Base-by-base conservation (phyloP, 1,140 invertebrate genomes). In the Melitaea cinxia region DNA sequence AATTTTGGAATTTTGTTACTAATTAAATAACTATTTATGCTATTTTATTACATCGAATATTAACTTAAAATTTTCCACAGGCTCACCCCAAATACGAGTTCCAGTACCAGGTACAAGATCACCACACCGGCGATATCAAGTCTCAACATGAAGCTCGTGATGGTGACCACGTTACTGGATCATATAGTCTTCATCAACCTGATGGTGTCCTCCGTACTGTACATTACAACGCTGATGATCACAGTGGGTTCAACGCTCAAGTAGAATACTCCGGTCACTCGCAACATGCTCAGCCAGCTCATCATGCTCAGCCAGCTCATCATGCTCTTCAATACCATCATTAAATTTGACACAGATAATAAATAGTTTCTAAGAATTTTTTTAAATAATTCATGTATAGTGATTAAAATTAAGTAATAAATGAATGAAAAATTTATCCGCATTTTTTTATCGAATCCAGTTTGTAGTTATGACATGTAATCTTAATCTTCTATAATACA, bases 41-140 rank as follows among this genome's bases (percentile, higher is more conserved):
- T 23, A 4, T 12, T 47, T 1, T n/a, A n/a, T 23, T 45, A 12
- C 0, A 17, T 19, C 4, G 30, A 33, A 0, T 42, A 14, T 7
- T 47, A 2, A 21, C 23, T 3, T 23, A 23, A n/a, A 0, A 23
- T 12, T 10, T 42, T 15, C 54, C 6, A 17, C 49, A 62, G 60
- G 50, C 21, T 4, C 54, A 57, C 2, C 54, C 81, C 10, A 76
- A 79, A 65, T 85, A 91, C 78, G 77, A 81, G 49, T 92, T 85
- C 73, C 70, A 85, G 30, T 92, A 92, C 78, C 82, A 81, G 35
- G 88, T 92, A 15, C 56, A 68, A 21, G 83, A 85, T 42, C 65
- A 73, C 0, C 77, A 85, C 64, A 85, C 80, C 15, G 77, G 78
- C 14, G 78, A 85, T 70, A 69, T 75, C 68, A 84, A 82, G 73